Evolutionary conservation across 2,888 invertebrate genomes (phyloP), one percentile per base, ranked within the genome.

Genomic region (Lordiphosa andalusiaca): DNA sequence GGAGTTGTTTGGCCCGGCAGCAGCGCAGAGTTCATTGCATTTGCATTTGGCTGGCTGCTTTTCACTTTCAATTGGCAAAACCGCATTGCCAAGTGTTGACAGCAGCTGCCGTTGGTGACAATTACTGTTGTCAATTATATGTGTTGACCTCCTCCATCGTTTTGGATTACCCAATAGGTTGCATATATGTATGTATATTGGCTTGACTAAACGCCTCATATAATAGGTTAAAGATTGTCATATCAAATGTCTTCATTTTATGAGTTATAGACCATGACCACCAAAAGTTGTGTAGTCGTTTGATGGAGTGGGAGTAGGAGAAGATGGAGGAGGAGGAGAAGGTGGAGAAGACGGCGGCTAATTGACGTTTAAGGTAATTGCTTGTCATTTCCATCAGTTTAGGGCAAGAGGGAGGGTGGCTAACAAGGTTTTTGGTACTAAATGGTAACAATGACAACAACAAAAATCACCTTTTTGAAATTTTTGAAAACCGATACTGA

Each of bases 21-120:
- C 65, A 60, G 60, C 52, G 23, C 47, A 57, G 81, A 81, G 80
- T 80, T 84, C 80, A 80, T 81, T 80, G 80, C 67, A 77, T 80
- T 76, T 54, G 49, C 44, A 75, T 76, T 82, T 80, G 74, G 81
- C 84, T 80, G 25, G 54, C 57, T 52, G 53, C 46, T 80, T 77
- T 78, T 80, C 81, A 80, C 80, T 80, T 80, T 80, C 80, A 65
- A 75, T 84, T 81, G 84, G 70, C 71, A 56, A 63, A 70, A 67
- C 63, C 64, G 47, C 64, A 63, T 41, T 47, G 46, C 23, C 35
- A 44, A 50, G 59, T 40, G 63, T 63, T 63, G 63, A 63, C 63
- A 63, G 64, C 60, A 55, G 53, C 35, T 36, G 36, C 35, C 47
- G 21, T 38, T 30, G 37, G 37, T 49, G 37, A 47, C 47, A 47